A percentile compares a stretch with the other conserved stretches of the same genome.
These are phyloP conservation scores for Myotis planiceps DNA, from an alignment of 2,797 vertebrate genomes.

Conservation along the genomic window DNA sequence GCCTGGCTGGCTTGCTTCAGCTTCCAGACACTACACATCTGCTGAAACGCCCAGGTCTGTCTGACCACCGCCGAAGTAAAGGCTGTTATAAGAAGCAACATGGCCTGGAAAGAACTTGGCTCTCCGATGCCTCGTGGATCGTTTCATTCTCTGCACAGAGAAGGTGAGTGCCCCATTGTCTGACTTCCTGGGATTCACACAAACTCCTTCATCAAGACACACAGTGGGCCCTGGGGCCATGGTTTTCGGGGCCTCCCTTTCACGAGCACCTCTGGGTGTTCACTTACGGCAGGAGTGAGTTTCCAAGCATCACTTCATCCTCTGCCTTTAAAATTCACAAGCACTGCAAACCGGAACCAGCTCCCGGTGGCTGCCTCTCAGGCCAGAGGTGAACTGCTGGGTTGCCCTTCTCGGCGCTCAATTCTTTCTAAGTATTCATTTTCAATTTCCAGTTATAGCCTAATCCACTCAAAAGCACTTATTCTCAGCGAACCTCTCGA, in stretches of 20 bases:
- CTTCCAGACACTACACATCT: background rate
- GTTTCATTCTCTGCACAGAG: background rate
- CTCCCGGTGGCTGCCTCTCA: background rate
- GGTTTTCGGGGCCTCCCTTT: background rate
- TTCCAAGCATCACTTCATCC: background rate
- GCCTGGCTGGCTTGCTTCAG: background rate
- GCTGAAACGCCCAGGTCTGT: background rate
- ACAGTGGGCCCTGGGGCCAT: background rate
- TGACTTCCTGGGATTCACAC: background rate
- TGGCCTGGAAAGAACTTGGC: background rate
- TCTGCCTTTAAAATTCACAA: background rate
- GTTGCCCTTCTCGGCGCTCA: background rate
- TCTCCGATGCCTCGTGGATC: background rate
- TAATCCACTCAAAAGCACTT: constrained; percentile 38
- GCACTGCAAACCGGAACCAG: background rate
- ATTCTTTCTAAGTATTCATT: constrained; percentile 5
- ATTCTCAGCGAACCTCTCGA: constrained; percentile 37
- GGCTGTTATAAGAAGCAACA: background rate
- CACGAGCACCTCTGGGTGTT: background rate
- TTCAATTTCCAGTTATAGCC: background rate
- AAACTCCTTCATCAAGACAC: background rate
- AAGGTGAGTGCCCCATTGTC: background rate
- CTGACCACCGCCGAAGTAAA: background rate
- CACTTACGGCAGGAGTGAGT: background rate
- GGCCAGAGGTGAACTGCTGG: background rate